Evolutionary conservation across 2,113 vertebrate genomes (phyloP).

Genomic region (Charina bottae): DNA sequence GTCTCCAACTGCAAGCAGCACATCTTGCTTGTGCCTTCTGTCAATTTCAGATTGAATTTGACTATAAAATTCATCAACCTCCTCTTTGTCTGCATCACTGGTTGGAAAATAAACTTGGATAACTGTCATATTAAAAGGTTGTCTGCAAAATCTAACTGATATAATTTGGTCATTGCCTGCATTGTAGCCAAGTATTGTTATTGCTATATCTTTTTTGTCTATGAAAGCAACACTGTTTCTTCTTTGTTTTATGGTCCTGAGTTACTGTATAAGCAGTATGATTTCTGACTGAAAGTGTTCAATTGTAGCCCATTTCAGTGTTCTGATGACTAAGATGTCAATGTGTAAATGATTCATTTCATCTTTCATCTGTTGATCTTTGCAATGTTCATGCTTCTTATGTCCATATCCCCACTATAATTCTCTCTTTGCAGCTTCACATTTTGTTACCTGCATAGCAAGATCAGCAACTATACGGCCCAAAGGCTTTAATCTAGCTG

Average conservation of each 20-base stretch:
- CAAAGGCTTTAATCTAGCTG: background rate
- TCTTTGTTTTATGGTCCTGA: background rate
- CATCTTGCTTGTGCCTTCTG: background rate
- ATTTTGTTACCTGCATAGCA: background rate
- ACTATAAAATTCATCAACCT: background rate
- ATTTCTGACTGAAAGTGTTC: background rate
- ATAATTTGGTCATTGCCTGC: background rate
- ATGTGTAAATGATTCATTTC: background rate
- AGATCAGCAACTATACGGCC: background rate
- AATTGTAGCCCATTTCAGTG: background rate
- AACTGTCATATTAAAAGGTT: background rate
- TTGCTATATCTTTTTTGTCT: background rate
- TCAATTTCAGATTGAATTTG: background rate
- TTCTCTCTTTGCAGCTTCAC: background rate
- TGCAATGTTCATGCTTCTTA: background rate
- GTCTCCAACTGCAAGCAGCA: background rate
- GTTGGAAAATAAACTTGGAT: background rate
- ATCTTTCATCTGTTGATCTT: background rate
- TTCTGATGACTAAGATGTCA: background rate
- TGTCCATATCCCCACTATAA: background rate
- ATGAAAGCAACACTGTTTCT: background rate
- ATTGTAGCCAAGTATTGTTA: background rate
- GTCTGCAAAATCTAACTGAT: background rate
- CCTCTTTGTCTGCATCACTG: background rate
- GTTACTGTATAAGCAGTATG: background rate